A percentile compares a stretch with the other conserved stretches of the same genome.
phyloP scores from a whole-genome alignment of 2,797 vertebrate species.

The Neosilurus hyrtlii region DNA sequence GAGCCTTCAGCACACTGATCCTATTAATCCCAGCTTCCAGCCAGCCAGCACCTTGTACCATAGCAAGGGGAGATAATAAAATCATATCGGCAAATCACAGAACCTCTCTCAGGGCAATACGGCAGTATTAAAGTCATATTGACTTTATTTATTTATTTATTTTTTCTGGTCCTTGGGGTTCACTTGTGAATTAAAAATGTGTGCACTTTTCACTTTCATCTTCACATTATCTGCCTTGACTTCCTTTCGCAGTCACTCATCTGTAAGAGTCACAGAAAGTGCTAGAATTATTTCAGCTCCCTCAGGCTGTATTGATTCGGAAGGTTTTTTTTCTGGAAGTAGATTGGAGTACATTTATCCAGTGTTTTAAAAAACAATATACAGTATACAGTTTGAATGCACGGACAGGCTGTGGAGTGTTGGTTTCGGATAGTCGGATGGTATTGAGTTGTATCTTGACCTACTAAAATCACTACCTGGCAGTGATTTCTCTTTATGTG shows the following conservation, averaged over 20 bases:
- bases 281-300: constrained; percentile 18
- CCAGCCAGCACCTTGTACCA: constrained; percentile 64
- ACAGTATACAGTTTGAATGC: neutral
- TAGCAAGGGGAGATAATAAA: constrained; percentile 73
- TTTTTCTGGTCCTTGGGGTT: constrained; percentile 56
- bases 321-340: constrained; percentile 14
- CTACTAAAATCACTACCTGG: neutral
- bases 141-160: constrained; percentile 63
- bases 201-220: constrained; percentile 18
- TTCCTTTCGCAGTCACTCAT: constrained; percentile 29
- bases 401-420: neutral
- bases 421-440: neutral
- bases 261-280: constrained; percentile 30
- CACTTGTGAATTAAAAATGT: constrained; percentile 61
- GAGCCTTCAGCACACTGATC: constrained; percentile 68
- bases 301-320: constrained; percentile 18
- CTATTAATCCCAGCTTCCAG: constrained; percentile 71
- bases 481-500: neutral
- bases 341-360: constrained; percentile 3
- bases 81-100: constrained; percentile 71
- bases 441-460: neutral
- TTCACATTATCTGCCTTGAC: constrained; percentile 29
- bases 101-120: constrained; percentile 61
- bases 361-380: constrained; percentile 14
- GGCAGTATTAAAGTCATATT: constrained; percentile 61